Evolutionary conservation across 1,140 invertebrate species (phyloP).

Genomic region (Archegozetes longisetosus): DNA sequence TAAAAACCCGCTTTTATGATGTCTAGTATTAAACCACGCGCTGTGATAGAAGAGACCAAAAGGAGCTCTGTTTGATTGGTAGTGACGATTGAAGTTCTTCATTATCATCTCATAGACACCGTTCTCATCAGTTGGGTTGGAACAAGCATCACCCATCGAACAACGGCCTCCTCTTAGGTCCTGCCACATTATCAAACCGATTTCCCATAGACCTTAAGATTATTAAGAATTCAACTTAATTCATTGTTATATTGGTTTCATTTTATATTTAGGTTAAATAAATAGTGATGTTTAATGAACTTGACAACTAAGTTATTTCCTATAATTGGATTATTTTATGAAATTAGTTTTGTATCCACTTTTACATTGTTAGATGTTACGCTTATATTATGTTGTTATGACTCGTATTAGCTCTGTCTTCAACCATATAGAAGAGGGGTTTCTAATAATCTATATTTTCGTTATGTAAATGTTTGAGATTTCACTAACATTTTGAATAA

Average conservation of each 20-base stretch:
- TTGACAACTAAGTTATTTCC: not conserved
- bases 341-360: too few relatives aligned
- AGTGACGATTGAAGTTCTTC: slow-evolving; percentile 86
- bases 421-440: too few relatives aligned
- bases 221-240: not conserved
- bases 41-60: slow-evolving; percentile 85
- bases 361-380: too few relatives aligned
- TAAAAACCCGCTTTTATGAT: slow-evolving; percentile 84
- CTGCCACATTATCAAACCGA: slow-evolving; percentile 77
- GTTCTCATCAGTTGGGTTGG: slow-evolving; percentile 68
- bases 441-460: too few relatives aligned
- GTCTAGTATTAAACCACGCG: slow-evolving; percentile 83
- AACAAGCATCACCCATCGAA: slow-evolving; percentile 87
- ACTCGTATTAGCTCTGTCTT: too few relatives aligned
- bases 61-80: slow-evolving; percentile 76
- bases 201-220: not conserved
- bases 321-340: too few relatives aligned
- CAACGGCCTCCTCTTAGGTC: slow-evolving; percentile 80
- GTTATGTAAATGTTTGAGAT: too few relatives aligned
- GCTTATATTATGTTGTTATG: too few relatives aligned
- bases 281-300: not conserved
- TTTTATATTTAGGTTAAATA: not conserved
- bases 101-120: slow-evolving; percentile 83
- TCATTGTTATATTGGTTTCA: not conserved
- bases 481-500: too few relatives aligned